Evolutionary conservation across 1,140 invertebrate genomes (phyloP).

Genomic region (Archivesica marissinica): DNA sequence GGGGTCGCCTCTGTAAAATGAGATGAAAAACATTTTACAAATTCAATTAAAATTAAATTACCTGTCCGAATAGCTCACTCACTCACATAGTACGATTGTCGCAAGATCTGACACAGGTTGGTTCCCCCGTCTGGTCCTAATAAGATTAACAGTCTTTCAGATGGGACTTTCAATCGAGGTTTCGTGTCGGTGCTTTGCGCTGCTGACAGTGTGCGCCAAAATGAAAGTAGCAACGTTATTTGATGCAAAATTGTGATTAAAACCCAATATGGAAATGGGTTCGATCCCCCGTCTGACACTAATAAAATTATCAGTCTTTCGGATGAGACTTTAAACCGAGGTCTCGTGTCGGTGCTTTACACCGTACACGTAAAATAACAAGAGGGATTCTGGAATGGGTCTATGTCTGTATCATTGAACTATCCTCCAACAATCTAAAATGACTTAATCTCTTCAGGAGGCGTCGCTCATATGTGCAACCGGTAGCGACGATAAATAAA

Average conservation of each 20-base stretch:
- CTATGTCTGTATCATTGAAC: neutral
- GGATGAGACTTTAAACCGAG: too few relatives aligned
- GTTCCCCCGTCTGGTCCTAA: too few relatives aligned
- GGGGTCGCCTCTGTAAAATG: conserved; percentile 74
- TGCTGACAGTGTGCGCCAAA: neutral
- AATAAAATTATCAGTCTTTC: too few relatives aligned
- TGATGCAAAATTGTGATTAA: too few relatives aligned
- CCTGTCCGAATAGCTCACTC: neutral
- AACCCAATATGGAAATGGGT: too few relatives aligned
- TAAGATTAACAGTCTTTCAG: neutral
- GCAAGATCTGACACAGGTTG: neutral
- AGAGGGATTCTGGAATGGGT: neutral
- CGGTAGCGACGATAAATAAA: too few relatives aligned
- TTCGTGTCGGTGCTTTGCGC: neutral
- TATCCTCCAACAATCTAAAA: neutral
- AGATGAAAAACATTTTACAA: too few relatives aligned
- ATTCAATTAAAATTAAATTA: neutral
- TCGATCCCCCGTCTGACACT: too few relatives aligned
- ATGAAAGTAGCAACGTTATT: too few relatives aligned
- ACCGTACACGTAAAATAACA: neutral
- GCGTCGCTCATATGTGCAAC: too few relatives aligned
- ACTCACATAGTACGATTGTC: neutral
- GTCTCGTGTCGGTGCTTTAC: neutral
- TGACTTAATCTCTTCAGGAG: neutral
- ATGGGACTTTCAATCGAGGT: too few relatives aligned